Base-by-base conservation (phyloP, 2,888 invertebrate genomes). In the Bombylius major region DNA sequence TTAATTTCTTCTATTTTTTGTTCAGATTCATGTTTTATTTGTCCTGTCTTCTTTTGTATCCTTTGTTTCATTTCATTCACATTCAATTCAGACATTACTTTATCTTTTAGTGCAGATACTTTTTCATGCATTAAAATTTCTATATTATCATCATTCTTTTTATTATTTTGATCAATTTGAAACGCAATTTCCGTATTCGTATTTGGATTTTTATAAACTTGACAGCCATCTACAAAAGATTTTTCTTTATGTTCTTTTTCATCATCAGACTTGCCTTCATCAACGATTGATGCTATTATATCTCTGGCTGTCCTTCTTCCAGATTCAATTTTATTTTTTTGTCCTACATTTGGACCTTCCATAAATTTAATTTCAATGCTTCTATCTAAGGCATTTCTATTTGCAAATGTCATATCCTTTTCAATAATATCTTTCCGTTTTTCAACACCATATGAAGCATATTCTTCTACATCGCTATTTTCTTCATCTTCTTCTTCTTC, bases 171-270 rank as follows among this genome's bases (percentile, higher is more conserved):
- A 42, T 33, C n/a, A 34, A 54, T 44, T 44, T 57, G 51, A 34
- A 58, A 57, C 47, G 56, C 46, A 42, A 56, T 42, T 52, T 63
- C 59, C 32, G 57, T 58, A 58, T 71, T 73, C 32, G 57, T 58
- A 58, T 71, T 73, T 54, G 71, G 71, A 68, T 75, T 75, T 65
- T 68, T 68, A 61, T 70, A 73, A 36, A 75, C 70, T 62, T 71
- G 67, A 53, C 73, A 73, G 50, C 67, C 69, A 61, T 73, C 72
- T 44, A 70, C 66, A 58, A 69, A 69, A 56, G 67, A 59, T 53
- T 65, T 65, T 53, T 65, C 58, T 46, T 59, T 58, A 9, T 45
- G 50, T 13, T 51, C 46, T 4, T 32, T 31, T 14, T 59, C 60
- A 12, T 59, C 62, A 34, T 65, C 67, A 56, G 66, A 65, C 55